Base-by-base conservation (phyloP, 2,797 vertebrate species). In the Amblyraja radiata region DNA sequence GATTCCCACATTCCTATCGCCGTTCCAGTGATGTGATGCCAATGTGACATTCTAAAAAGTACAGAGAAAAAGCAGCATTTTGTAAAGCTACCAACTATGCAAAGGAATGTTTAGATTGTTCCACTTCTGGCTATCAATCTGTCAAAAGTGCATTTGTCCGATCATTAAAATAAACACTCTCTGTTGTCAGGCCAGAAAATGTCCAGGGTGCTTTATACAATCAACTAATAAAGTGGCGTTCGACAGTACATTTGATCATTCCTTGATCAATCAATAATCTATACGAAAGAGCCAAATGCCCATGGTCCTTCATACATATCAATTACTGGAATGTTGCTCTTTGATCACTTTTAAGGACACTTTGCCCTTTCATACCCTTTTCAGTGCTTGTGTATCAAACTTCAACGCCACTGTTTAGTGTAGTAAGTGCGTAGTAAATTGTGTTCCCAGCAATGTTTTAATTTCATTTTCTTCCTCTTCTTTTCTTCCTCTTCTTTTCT, bases 191-290 rank as follows among this genome's bases (percentile, higher is more conserved):
- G 71, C 90, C 39, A 92, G 23, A 74, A 90, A 73, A 73, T 91
- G 8, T 25, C 25, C 9, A 9, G 23, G 68, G 6, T 74, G 74
- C 23, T 91, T 46, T 73, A 39, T 68, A 91, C 36, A 74, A 28
- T 39, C 90, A 92, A n/a, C 39, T 39, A 74, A 71, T n/a, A 58
- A 76, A 28, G 6, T 6, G 74, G 28, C 76, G 39, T 54, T 74
- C 39, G 10, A 46, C 90, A 8, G 23, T 11, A 46, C 23, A 76
- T 76, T 92, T 76, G 39, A 92, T 92, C 90, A 92, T 76, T 92
- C 90, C 46, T 76, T 39, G 13, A n/a, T 3, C 14, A 74, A 54
- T 76, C 71, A 74, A 76, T 58, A 54, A 36, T 68, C 90, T 74
- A 91, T 39, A 74, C 90, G 21, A 90, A 90, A 90, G 16, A 16